phyloP scores from a whole-genome alignment of 1,140 invertebrate genomes.

The Condylostylus longicornis region DNA sequence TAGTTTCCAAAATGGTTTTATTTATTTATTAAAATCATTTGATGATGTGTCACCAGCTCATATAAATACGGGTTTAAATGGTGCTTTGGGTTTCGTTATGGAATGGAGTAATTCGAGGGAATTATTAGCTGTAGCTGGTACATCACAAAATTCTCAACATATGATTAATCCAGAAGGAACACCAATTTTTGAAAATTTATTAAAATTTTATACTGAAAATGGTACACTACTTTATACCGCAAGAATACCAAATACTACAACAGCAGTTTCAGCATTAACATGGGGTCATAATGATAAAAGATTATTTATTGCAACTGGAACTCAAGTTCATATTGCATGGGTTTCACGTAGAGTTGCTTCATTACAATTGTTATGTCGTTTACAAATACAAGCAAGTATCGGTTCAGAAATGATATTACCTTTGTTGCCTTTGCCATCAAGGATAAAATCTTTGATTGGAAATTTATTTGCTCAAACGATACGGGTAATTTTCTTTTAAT shows the following conservation, averaged over 20 bases:
- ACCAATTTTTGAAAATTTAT: slow-evolving; percentile 22
- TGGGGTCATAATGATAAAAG: slow-evolving; percentile 96
- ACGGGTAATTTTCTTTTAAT: slow-evolving; percentile 47
- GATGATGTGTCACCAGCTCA: slow-evolving; percentile 82
- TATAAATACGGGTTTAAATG: slow-evolving; percentile 66
- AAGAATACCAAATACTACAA: slow-evolving; percentile 48
- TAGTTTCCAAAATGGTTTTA: slow-evolving; percentile 72
- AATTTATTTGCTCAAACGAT: slow-evolving; percentile 93
- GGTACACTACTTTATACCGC: slow-evolving; percentile 60
- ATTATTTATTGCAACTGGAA: slow-evolving; percentile 83
- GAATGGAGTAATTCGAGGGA: slow-evolving; percentile 95
- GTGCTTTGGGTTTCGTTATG: slow-evolving; percentile 54
- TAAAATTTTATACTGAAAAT: slow-evolving; percentile 66
- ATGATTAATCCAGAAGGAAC: slow-evolving; percentile 23
- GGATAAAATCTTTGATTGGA: slow-evolving; percentile 67
- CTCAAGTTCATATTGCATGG: slow-evolving; percentile 80
- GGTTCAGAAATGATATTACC: slow-evolving; percentile 43
- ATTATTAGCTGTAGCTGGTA: slow-evolving; percentile 81
- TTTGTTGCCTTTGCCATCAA: slow-evolving; percentile 66
- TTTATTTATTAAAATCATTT: slow-evolving; percentile 76
- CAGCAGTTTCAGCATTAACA: slow-evolving; percentile 78
- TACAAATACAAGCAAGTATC: slow-evolving; percentile 49
- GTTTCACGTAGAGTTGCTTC: slow-evolving; percentile 79
- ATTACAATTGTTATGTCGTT: slow-evolving; percentile 71
- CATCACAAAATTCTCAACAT: slow-evolving; percentile 28